phyloP scores from a whole-genome alignment of 2,888 invertebrate species.

The Resseliella maxima region DNA sequence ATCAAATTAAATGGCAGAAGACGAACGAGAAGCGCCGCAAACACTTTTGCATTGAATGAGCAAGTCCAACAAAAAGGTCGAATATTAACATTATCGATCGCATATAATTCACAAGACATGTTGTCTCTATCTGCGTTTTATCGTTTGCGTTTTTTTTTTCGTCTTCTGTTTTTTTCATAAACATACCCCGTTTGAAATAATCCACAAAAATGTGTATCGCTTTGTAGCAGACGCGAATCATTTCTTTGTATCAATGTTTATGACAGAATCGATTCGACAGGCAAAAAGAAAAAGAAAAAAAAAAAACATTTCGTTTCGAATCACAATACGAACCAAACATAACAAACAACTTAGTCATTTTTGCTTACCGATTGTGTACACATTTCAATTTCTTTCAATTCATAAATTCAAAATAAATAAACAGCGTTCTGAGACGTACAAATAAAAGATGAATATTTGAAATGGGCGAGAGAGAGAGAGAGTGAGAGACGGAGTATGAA shows the following conservation, averaged over 20 bases:
- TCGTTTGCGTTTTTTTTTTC: neutral
- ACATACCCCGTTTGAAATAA: neutral
- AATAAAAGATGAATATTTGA: neutral
- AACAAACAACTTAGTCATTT: too few species aligned
- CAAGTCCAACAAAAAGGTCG: slow-evolving; percentile 19
- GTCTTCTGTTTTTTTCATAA: neutral
- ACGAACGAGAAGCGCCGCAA: neutral
- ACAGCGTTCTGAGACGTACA: neutral
- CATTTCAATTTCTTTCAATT: slow-evolving; percentile 49
- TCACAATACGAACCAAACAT: too few species aligned
- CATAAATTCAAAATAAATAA: slow-evolving; percentile 45
- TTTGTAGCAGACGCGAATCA: slow-evolving; percentile 18
- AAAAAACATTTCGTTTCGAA: neutral
- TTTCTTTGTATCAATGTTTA: slow-evolving; percentile 7
- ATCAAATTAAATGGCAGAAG: neutral
- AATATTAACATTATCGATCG: slow-evolving; percentile 51
- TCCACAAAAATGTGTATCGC: neutral
- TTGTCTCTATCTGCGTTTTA: neutral
- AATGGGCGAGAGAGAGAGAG: neutral
- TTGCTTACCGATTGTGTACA: neutral
- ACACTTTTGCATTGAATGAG: neutral
- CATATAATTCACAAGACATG: slow-evolving; percentile 37
- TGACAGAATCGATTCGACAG: slow-evolving; percentile 28
- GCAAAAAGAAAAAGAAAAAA: neutral
- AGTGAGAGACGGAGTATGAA: neutral